phyloP scores from a whole-genome alignment of 1,140 invertebrate genomes.

The Rhyzopertha dominica region DNA sequence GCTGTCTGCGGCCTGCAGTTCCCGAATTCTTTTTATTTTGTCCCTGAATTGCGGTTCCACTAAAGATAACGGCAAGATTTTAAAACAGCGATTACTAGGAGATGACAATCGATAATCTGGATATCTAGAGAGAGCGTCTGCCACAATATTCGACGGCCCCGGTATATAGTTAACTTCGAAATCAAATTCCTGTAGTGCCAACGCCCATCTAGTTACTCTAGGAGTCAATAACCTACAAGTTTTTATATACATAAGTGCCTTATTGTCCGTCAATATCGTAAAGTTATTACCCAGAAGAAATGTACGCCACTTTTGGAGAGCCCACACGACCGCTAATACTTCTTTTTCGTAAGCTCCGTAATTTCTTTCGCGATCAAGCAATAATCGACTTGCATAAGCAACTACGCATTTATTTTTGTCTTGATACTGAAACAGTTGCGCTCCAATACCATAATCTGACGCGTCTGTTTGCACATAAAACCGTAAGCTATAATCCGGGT shows the following conservation, averaged over 20 bases:
- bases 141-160: background rate
- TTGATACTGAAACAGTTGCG: conserved; percentile 1
- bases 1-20: no score
- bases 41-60: no score
- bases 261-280: background rate
- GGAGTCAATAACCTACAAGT: conserved; percentile 1
- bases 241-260: conserved; percentile 4
- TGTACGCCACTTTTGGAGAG: background rate
- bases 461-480: conserved; percentile 4
- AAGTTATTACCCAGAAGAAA: background rate
- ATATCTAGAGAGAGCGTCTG: background rate
- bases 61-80: no score
- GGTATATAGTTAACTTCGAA: conserved; percentile 1
- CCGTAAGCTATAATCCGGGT: background rate
- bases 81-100: conserved; percentile 1
- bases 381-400: conserved; percentile 1
- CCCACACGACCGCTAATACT: conserved; percentile 1
- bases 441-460: background rate
- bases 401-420: conserved; percentile 2
- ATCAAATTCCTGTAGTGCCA: conserved; percentile 3
- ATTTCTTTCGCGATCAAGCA: background rate
- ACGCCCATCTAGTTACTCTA: conserved; percentile 1
- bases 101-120: background rate
- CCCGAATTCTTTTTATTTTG: no score
- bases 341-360: conserved; percentile 10